These are phyloP conservation scores for Drosophila ezoana DNA, from an alignment of 2,888 invertebrate genomes.

Conservation along the genomic window DNA sequence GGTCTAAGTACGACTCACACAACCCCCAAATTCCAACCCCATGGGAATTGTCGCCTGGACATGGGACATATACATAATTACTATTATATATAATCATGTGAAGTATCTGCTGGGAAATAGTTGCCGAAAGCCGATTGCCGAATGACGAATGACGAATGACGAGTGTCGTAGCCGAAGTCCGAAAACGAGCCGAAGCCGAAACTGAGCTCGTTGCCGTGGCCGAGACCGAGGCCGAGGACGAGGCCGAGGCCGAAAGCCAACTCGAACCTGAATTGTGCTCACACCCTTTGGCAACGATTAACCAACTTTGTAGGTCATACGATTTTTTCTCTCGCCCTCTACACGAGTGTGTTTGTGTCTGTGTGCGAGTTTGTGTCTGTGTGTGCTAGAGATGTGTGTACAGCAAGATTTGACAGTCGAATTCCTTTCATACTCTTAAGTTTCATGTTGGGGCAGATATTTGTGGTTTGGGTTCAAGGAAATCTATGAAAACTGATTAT, in stretches of 20 bases:
- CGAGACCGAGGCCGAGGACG: not conserved
- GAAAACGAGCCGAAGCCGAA: constrained; percentile 2
- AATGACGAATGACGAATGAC: not conserved
- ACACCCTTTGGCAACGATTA: constrained; percentile 49
- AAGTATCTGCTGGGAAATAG: constrained; percentile 17
- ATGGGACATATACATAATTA: constrained; percentile 11
- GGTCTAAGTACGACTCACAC: not conserved
- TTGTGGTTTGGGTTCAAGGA: too few relatives aligned
- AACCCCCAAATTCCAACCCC: not conserved
- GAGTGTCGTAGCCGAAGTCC: not conserved
- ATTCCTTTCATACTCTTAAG: too few relatives aligned
- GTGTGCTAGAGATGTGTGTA: constrained; percentile 13
- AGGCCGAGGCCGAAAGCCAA: constrained; percentile 2
- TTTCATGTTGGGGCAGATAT: too few relatives aligned
- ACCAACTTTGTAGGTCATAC: constrained; percentile 70
- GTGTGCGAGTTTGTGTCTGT: not conserved
- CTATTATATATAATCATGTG: constrained; percentile 8
- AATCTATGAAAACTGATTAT: too few relatives aligned
- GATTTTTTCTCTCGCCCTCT: constrained; percentile 9
- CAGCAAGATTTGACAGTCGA: not conserved
- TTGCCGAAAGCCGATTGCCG: not conserved
- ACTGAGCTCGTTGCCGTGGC: not conserved
- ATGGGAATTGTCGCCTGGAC: not conserved
- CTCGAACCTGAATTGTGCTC: constrained; percentile 16
- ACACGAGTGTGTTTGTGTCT: not conserved